Evolutionary conservation across 2,797 vertebrate species (phyloP).

Genomic region (Loris lydekkerianus): DNA sequence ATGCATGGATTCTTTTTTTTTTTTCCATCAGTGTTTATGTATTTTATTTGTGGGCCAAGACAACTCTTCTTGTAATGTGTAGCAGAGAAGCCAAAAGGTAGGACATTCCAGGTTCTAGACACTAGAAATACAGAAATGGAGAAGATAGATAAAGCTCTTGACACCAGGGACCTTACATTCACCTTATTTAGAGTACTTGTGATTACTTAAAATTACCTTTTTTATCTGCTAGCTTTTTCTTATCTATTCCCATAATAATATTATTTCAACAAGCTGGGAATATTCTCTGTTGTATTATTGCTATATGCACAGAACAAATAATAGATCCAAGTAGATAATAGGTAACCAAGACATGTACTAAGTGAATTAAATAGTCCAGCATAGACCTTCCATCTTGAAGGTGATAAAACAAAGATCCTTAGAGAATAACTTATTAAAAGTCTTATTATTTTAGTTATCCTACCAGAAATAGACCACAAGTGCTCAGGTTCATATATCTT

Average conservation of each 20-base stretch:
- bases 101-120: no score
- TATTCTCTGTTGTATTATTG: neutral
- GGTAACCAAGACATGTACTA: neutral
- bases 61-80: no score
- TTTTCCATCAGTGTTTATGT: no score
- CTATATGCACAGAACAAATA: neutral
- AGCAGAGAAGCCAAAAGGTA: no score
- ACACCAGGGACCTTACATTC: neutral
- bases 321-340: neutral
- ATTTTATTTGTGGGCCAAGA: no score
- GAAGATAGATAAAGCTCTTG: neutral
- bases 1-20: no score
- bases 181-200: neutral
- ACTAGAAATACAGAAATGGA: neutral
- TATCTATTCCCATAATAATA: neutral
- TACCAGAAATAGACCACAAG: neutral
- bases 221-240: neutral
- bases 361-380: neutral
- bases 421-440: neutral
- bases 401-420: slow-evolving; percentile 38
- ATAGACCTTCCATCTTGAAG: neutral
- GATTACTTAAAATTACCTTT: neutral
- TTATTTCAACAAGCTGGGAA: neutral
- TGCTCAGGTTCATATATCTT: neutral
- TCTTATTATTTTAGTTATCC: neutral